A percentile compares a stretch with the other conserved stretches of the same genome.
Evolutionary conservation across 2,113 vertebrate genomes (phyloP).

Genomic region (Chrysemys picta): DNA sequence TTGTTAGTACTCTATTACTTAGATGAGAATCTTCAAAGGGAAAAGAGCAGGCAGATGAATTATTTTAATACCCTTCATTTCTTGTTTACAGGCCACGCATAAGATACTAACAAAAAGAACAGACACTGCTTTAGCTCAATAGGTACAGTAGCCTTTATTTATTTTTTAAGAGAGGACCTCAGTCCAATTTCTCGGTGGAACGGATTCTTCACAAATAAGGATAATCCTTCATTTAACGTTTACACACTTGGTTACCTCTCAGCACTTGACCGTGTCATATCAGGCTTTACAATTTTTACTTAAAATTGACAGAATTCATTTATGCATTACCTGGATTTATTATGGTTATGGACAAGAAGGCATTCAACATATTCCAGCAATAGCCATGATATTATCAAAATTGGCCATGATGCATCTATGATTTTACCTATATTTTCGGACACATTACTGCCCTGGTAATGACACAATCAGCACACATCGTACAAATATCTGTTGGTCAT

Average conservation of each 20-base stretch:
- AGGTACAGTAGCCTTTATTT: background rate
- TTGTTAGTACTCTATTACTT: background rate
- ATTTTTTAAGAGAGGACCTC: background rate
- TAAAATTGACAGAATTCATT: background rate
- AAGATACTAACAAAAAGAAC: background rate
- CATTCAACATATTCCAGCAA: background rate
- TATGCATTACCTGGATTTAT: background rate
- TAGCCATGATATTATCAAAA: background rate
- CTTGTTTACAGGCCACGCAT: slow-evolving; percentile 33
- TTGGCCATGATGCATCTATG: background rate
- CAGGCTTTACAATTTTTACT: background rate
- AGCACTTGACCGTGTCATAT: background rate
- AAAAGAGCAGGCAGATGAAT: background rate
- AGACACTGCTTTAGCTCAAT: background rate
- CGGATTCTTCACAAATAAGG: slow-evolving; percentile 40
- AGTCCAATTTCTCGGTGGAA: background rate
- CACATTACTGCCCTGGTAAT: background rate
- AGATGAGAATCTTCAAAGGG: background rate
- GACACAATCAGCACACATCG: background rate
- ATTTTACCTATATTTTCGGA: background rate
- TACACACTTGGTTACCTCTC: background rate
- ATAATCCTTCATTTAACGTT: slow-evolving; percentile 67
- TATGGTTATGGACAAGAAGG: background rate
- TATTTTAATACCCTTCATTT: slow-evolving; percentile 20
- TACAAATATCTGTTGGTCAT: background rate